Base-by-base conservation (phyloP, 2,113 vertebrate species). In the Charina bottae region DNA sequence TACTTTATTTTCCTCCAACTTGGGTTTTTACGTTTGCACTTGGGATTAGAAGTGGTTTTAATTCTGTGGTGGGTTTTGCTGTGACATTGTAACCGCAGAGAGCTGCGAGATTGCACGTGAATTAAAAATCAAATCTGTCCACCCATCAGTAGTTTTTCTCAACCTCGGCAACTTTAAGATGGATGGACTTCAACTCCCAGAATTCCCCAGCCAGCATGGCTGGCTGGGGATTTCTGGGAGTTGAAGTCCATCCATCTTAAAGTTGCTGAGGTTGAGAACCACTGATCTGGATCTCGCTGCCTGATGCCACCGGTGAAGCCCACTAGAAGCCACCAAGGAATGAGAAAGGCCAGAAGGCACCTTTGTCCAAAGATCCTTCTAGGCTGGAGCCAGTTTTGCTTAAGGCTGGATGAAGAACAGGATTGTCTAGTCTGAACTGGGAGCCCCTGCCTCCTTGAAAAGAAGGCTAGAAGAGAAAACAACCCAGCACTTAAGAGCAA, bases 401-500 rank as follows among this genome's bases (percentile, higher is more conserved):
- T 46, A 92, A 90, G 87, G 17, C 15, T 91, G 93, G 60, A 23
- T 78, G 33, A 64, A 49, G 54, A 91, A 6, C 6, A 0, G 33
- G 0, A 12, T 21, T 49, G 10, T 90, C 86, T 88, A 4, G 0
- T 49, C 86, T 59, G 84, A 24, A 12, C 42, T 15, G 2, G 7
- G 7, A 6, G 23, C 91, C 93, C n/a, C 56, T 89, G 86, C 83
- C 58, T 6, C 92, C 85, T 85, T 84, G 72, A 87, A 37, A 89
- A 90, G 84, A 28, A 92, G 49, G 64, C 84, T 91, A 28, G 0
- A 0, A 72, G 12, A 55, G 0, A 89, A 93, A 93, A 89, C 0
- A 91, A 89, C 91, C 55, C 83, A 87, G 87, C 58, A 0, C 11
- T 54, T 85, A 86, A 87, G 55, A 46, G 90, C 93, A 59, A 62